Evolutionary conservation across 2,797 vertebrate species (phyloP).

Genomic region (Mus minutoides): DNA sequence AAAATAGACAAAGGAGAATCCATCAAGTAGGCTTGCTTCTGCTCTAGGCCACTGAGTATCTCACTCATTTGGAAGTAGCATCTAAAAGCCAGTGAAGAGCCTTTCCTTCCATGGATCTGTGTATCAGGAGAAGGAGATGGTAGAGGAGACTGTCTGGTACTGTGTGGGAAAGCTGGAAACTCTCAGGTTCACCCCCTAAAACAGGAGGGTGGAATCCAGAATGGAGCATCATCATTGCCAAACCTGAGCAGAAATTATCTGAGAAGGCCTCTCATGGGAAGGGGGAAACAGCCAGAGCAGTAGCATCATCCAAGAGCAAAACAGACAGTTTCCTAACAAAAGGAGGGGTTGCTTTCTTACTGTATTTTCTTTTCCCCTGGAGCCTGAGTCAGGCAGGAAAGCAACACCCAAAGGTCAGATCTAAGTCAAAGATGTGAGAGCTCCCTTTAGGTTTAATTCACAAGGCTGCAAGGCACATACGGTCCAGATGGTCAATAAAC

Average conservation of each 20-base stretch:
- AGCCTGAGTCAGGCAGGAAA: constrained; percentile 79
- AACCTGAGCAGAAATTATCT: constrained; percentile 27
- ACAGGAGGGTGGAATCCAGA: constrained; percentile 7
- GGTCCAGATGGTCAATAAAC: constrained; percentile 45
- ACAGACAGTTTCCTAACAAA: constrained; percentile 76
- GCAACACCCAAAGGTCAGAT: constrained; percentile 76
- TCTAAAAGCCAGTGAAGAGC: not conserved
- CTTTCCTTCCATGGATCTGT: not conserved
- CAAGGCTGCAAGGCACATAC: not conserved
- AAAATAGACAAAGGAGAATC: not conserved
- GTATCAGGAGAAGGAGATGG: not conserved
- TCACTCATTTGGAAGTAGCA: constrained; percentile 17
- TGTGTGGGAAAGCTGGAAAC: constrained; percentile 8
- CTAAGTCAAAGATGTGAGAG: constrained; percentile 56
- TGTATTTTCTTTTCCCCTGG: constrained; percentile 73
- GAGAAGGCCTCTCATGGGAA: not conserved
- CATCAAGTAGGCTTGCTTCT: not conserved
- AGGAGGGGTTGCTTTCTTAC: constrained; percentile 47
- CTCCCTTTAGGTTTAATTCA: constrained; percentile 24
- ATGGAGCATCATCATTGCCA: not conserved
- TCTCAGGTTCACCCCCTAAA: not conserved
- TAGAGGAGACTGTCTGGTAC: not conserved
- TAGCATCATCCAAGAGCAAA: constrained; percentile 80
- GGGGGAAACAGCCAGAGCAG: constrained; percentile 51
- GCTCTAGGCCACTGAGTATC: not conserved